phyloP scores from a whole-genome alignment of 2,113 vertebrate genomes.

The Lampris megalopsis region DNA sequence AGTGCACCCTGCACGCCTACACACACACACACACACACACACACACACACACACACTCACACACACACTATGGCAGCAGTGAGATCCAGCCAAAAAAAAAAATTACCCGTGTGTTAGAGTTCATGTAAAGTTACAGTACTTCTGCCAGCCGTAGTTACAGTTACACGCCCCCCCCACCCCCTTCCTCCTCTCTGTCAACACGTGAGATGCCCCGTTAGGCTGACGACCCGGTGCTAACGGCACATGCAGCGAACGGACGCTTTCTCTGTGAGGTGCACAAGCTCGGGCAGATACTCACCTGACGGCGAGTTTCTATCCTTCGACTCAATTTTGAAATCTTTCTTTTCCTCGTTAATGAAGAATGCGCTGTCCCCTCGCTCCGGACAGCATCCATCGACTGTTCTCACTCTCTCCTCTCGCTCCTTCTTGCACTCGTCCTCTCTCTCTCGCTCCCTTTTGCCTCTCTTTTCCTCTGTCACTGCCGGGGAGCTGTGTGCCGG shows the following conservation, averaged over 20 bases:
- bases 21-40: conserved; percentile 8
- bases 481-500: conserved; percentile 43
- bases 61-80: background rate
- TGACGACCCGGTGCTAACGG: background rate
- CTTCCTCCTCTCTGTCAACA: background rate
- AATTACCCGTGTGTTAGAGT: background rate
- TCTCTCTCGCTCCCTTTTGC: conserved; percentile 39
- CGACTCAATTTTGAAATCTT: conserved; percentile 88
- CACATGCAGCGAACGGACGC: background rate
- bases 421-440: conserved; percentile 58
- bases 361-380: conserved; percentile 84
- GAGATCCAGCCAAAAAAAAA: too few relatives aligned
- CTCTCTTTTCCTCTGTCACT: conserved; percentile 31
- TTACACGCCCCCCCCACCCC: background rate
- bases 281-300: conserved; percentile 69
- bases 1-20: background rate
- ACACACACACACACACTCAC: background rate
- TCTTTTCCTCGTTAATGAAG: conserved; percentile 84
- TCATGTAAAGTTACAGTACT: conserved; percentile 7
- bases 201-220: conserved; percentile 13
- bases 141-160: background rate
- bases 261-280: background rate
- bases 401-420: conserved; percentile 76
- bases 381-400: conserved; percentile 88
- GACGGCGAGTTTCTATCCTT: conserved; percentile 86